A percentile compares a stretch with the other conserved stretches of the same genome.
Conservation (phyloP, 2,888 invertebrate species). For the Scaptomyza reducta region DNA sequence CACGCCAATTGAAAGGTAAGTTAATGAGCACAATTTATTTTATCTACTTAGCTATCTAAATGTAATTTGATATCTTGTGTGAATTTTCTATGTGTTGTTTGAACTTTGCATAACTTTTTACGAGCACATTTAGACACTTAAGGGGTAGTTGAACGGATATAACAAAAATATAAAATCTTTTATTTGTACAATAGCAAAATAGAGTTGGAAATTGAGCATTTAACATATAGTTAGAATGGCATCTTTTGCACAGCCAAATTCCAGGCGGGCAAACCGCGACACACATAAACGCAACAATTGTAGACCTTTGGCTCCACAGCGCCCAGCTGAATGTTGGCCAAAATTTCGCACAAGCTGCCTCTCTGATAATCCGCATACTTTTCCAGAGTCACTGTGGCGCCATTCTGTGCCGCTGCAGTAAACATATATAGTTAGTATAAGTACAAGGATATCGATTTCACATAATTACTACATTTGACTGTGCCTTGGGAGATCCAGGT, state of each 20-base stretch:
- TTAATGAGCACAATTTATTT: conserved; percentile 32
- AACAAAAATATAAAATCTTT: not conserved
- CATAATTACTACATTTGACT: conserved; percentile 64
- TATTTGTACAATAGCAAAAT: not conserved
- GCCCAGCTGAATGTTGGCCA: conserved; percentile 74
- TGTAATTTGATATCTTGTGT: conserved; percentile 21
- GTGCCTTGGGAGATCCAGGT: conserved; percentile 83
- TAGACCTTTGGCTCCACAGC: conserved; percentile 67
- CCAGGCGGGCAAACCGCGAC: conserved; percentile 80
- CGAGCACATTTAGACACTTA: conserved; percentile 11
- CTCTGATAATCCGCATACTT: conserved; percentile 59
- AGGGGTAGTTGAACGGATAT: not conserved
- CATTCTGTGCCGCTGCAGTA: conserved; percentile 14
- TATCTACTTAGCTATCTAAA: conserved; percentile 10
- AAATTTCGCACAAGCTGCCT: conserved; percentile 73
- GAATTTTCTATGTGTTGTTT: conserved; percentile 45
- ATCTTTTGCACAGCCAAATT: conserved; percentile 72
- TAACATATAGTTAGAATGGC: conserved; percentile 36
- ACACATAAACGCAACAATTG: conserved; percentile 78
- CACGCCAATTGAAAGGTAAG: conserved; percentile 38
- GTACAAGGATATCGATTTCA: not conserved
- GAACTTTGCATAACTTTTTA: conserved; percentile 35
- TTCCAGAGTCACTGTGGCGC: conserved; percentile 12
- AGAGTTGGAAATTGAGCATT: too few species aligned
- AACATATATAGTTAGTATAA: not conserved